Evolutionary conservation across 2,797 vertebrate species (phyloP).

Genomic region (Cossypha caffra): DNA sequence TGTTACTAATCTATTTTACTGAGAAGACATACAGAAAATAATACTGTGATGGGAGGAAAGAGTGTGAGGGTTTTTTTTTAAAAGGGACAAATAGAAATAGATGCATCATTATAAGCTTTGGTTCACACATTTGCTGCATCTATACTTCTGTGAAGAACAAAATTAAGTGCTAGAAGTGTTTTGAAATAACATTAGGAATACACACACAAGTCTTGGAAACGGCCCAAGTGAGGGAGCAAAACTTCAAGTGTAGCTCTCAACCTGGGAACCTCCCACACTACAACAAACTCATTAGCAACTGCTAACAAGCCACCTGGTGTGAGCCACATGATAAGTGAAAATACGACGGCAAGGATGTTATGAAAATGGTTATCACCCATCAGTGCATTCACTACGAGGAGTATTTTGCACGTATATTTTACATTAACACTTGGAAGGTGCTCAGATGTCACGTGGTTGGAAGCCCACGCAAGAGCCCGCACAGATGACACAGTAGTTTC

Average conservation of each 20-base stretch:
- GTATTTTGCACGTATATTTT: constrained; percentile 52
- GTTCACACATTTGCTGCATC: neutral
- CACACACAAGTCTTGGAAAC: neutral
- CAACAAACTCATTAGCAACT: constrained; percentile 46
- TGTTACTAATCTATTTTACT: constrained; percentile 39
- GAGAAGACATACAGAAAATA: constrained; percentile 34
- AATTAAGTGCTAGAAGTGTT: constrained; percentile 34
- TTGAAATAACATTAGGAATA: constrained; percentile 1
- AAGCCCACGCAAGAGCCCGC: neutral
- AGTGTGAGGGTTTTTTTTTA: neutral
- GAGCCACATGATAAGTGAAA: constrained; percentile 51
- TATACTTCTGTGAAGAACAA: neutral
- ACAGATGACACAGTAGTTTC: neutral
- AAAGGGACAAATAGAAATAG: neutral
- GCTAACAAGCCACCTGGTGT: constrained; percentile 30
- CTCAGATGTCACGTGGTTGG: constrained; percentile 11
- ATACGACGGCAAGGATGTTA: constrained; percentile 42
- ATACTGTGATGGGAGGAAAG: neutral
- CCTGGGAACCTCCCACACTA: constrained; percentile 33
- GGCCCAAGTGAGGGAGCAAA: neutral
- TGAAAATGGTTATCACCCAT: constrained; percentile 67
- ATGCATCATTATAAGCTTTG: neutral
- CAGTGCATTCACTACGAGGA: constrained; percentile 55
- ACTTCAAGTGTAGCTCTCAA: constrained; percentile 5
- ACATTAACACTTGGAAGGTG: constrained; percentile 58